Base-by-base conservation (phyloP, 2,888 invertebrate genomes). In the Ashinkailepas kermadecensis region DNA sequence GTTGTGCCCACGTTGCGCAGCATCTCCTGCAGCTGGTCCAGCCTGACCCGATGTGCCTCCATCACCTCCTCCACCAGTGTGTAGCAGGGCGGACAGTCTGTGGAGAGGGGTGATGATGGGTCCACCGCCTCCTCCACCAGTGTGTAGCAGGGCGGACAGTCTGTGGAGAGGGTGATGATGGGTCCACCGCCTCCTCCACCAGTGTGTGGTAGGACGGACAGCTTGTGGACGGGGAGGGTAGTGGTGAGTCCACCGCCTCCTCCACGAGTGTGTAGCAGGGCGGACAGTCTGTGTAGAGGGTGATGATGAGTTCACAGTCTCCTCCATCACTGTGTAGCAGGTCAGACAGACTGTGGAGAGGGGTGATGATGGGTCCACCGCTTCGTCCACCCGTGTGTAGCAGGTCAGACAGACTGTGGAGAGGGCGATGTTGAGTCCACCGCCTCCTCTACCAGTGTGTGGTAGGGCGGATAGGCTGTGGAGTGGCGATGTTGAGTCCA, bases 161-260 rank as follows among this genome's bases (percentile, higher is more conserved):
- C 93, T 80, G 93, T 39, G 23, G 65, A 15, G 13, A 18, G 0
- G 62, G 23, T 11, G 65, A 9, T 11, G 65, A 39, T 39, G 39
- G 4, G 39, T 4, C 4, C 39, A 1, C 39, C 39, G 39, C 4
- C 39, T 39, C 39, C 39, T 39, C 94, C 0, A 99, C 96, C 13
- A 99, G 90, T 87, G 95, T 95, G 88, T 99, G 99, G 88, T 99
- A 99, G 15, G 94, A 92, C 0, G 96, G 96, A 87, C 99, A 99
- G 86, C 95, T 92, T 80, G 93, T 39, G n/a, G 78, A 23, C n/a
- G n/a, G n/a, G 11, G 39, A 11, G 21, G 59, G 8, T 10, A 21
- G 11, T 10, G 21, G n/a, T n/a, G n/a, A n/a, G n/a, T 93, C 91
- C 13, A 94, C 95, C 0, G 95, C 93, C 83, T 94, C 93, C 86